These are phyloP conservation scores for Hypomecis atomaria DNA, from an alignment of 2,888 invertebrate species.

Conservation along the genomic window DNA sequence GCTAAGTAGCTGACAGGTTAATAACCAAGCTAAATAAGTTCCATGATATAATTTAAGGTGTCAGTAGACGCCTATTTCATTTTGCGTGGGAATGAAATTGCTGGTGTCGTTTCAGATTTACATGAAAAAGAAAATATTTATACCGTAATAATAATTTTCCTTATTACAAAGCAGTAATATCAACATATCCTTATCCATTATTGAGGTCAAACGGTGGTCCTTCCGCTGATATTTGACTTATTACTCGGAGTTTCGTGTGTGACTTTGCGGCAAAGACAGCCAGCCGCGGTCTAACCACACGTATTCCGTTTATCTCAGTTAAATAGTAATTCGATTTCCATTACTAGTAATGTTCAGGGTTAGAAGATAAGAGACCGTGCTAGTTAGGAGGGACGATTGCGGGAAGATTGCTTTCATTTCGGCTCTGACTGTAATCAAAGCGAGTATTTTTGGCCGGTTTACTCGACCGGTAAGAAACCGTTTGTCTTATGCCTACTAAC, in stretches of 20 bases:
- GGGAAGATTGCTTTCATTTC: conserved; percentile 66
- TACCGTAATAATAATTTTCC: conserved; percentile 1
- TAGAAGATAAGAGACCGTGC: conserved; percentile 64
- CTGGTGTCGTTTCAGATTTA: neutral
- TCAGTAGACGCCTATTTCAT: too few relatives aligned
- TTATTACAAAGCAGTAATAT: conserved; percentile 8
- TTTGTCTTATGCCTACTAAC: conserved; percentile 58
- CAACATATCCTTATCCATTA: conserved; percentile 12
- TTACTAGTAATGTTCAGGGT: conserved; percentile 70
- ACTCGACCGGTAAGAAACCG: conserved; percentile 45
- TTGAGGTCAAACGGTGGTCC: neutral
- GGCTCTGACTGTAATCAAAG: conserved; percentile 57
- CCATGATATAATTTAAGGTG: too few relatives aligned
- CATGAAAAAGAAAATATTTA: neutral
- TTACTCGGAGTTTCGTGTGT: conserved; percentile 45
- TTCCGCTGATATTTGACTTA: conserved; percentile 24
- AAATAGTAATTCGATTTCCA: conserved; percentile 77
- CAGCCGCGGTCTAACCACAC: conserved; percentile 50
- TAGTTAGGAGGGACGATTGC: conserved; percentile 65
- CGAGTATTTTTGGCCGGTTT: conserved; percentile 58
- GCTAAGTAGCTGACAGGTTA: too few relatives aligned
- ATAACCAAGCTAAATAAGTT: too few relatives aligned
- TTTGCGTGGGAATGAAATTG: too few relatives aligned
- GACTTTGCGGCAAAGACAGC: conserved; percentile 34
- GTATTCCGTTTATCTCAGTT: conserved; percentile 68